Conservation (phyloP, 1,140 invertebrate species). For the Oncopodura yosiiana region DNA sequence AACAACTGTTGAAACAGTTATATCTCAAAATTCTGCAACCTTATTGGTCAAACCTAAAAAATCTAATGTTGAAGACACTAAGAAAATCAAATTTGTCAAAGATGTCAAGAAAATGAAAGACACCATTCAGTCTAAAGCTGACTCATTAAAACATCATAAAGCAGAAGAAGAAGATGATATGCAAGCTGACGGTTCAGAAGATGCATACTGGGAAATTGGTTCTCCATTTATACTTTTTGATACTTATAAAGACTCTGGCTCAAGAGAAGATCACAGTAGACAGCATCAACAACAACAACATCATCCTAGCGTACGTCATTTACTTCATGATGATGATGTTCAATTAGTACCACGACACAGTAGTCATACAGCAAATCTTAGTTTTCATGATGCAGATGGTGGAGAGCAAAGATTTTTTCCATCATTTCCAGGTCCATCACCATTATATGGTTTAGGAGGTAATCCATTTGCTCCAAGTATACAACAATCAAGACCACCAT, state of each 20-base stretch:
- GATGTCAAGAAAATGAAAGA: background rate
- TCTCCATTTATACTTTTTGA: constrained; percentile 24
- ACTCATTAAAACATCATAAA: background rate
- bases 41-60: background rate
- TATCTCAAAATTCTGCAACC: background rate
- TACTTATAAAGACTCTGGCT: constrained; percentile 21
- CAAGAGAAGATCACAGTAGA: background rate
- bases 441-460: constrained; percentile 21
- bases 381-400: constrained; percentile 13
- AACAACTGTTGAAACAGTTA: constrained; percentile 1
- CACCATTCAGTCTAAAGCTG: background rate
- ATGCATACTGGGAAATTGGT: constrained; percentile 15
- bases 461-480: constrained; percentile 6
- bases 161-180: background rate
- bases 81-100: background rate
- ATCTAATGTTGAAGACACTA: background rate
- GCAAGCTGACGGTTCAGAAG: constrained; percentile 19
- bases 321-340: constrained; percentile 3
- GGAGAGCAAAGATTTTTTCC: constrained; percentile 36
- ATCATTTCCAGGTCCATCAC: constrained; percentile 30
- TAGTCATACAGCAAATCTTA: background rate
- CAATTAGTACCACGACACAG: background rate
- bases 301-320: no score
- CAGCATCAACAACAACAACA: background rate
- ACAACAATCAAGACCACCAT: constrained; percentile 21